A percentile compares a stretch with the other conserved stretches of the same genome.
These are phyloP conservation scores for Platynereis dumerilii DNA, from an alignment of 2,888 invertebrate genomes.

Conservation along the genomic window DNA sequence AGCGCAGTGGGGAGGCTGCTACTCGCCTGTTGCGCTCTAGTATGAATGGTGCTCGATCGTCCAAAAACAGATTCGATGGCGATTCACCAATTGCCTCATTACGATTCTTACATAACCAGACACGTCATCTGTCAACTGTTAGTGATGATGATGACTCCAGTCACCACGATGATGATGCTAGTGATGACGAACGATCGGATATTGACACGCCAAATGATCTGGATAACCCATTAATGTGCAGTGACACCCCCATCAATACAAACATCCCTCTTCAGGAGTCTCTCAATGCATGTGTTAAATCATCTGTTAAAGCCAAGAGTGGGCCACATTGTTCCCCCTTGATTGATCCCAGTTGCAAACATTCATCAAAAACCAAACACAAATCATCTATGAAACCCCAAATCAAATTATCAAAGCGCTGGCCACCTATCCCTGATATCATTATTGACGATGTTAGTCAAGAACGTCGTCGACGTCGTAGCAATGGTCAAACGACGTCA, in stretches of 20 bases:
- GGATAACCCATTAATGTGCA: no score
- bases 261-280: no score
- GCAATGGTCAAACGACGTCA: no score
- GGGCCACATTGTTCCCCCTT: no score
- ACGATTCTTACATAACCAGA: constrained; percentile 14
- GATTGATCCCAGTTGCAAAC: no score
- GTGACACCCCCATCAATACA: no score
- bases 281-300: no score
- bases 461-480: not conserved
- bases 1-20: constrained; percentile 6
- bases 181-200: constrained; percentile 6
- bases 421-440: constrained; percentile 4
- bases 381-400: no score
- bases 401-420: not conserved
- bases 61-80: constrained; percentile 7
- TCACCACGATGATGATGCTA: not conserved
- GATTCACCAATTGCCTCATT: constrained; percentile 24
- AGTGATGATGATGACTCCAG: not conserved
- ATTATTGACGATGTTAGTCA: not conserved
- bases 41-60: not conserved
- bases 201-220: not conserved
- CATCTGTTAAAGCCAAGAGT: no score
- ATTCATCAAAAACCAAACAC: no score
- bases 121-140: constrained; percentile 2
- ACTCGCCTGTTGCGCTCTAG: constrained; percentile 11